Evolutionary conservation across 2,888 invertebrate genomes (phyloP).

Genomic region (Mesoligia furuncula): DNA sequence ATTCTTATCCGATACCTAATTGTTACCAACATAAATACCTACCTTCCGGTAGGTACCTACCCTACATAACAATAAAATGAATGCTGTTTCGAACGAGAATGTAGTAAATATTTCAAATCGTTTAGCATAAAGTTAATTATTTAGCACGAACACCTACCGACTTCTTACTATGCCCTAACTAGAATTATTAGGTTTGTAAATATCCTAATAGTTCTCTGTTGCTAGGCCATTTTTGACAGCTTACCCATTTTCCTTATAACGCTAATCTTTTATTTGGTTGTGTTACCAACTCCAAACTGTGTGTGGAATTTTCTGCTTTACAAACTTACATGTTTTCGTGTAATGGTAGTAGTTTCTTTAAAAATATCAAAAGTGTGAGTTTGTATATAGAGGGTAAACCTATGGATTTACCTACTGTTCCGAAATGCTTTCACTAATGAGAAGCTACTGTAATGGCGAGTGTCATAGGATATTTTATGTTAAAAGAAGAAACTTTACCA

Average conservation of each 20-base stretch:
- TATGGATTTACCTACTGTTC: no score
- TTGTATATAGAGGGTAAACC: no score
- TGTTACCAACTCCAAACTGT: constrained; percentile 5
- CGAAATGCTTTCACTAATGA: no score
- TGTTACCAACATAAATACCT: not conserved
- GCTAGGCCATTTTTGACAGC: not conserved
- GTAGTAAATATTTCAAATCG: not conserved
- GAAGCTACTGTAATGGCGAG: no score
- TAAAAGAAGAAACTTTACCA: not conserved
- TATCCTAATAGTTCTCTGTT: not conserved
- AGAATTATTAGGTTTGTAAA: not conserved
- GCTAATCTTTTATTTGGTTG: not conserved
- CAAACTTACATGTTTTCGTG: not conserved
- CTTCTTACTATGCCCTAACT: not conserved
- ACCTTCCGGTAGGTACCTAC: not conserved
- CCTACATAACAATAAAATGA: not conserved
- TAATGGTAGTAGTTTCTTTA: no score
- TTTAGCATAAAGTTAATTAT: not conserved
- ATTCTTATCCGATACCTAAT: not conserved
- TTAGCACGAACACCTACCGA: not conserved
- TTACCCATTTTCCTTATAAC: not conserved
- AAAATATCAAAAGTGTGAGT: no score
- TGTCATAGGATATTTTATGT: not conserved
- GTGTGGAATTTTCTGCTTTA: not conserved
- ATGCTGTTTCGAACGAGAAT: not conserved